Evolutionary conservation across 2,888 invertebrate species (phyloP).

Genomic region (Troides aeacus): DNA sequence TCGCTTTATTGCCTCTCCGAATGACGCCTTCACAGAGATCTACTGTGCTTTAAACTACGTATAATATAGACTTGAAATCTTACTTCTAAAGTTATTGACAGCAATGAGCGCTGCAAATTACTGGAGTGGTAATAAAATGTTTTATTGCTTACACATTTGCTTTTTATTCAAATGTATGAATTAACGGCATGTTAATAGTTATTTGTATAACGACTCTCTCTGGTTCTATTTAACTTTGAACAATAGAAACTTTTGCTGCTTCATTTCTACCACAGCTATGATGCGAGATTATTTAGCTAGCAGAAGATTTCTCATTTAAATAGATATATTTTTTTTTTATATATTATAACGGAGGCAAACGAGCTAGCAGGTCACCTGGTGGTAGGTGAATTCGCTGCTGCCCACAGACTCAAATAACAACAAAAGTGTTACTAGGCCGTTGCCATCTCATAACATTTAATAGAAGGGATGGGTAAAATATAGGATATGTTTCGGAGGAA

Average conservation of each 20-base stretch:
- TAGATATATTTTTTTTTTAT: background rate
- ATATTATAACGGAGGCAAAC: too few species aligned
- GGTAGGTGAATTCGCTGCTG: too few species aligned
- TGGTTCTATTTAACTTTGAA: conserved; percentile 24
- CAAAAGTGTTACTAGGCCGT: too few species aligned
- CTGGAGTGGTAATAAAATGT: background rate
- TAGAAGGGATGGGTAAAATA: too few species aligned
- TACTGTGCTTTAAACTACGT: background rate
- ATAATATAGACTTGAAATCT: background rate
- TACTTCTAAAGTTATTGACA: background rate
- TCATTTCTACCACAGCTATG: conserved; percentile 6
- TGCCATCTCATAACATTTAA: too few species aligned
- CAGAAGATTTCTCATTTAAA: conserved; percentile 8
- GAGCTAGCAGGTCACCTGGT: too few species aligned
- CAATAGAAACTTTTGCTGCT: conserved; percentile 25
- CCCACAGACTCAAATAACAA: too few species aligned
- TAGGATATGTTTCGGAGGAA: too few species aligned
- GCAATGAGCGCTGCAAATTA: background rate
- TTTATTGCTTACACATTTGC: conserved; percentile 6
- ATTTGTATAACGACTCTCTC: conserved; percentile 17
- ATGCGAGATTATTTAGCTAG: conserved; percentile 20
- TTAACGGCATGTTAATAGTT: conserved; percentile 19
- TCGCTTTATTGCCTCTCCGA: conserved; percentile 1
- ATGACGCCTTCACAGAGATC: conserved; percentile 3
- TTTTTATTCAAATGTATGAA: conserved; percentile 19